phyloP scores from a whole-genome alignment of 2,113 vertebrate species.

The Emydura subglobosa region DNA sequence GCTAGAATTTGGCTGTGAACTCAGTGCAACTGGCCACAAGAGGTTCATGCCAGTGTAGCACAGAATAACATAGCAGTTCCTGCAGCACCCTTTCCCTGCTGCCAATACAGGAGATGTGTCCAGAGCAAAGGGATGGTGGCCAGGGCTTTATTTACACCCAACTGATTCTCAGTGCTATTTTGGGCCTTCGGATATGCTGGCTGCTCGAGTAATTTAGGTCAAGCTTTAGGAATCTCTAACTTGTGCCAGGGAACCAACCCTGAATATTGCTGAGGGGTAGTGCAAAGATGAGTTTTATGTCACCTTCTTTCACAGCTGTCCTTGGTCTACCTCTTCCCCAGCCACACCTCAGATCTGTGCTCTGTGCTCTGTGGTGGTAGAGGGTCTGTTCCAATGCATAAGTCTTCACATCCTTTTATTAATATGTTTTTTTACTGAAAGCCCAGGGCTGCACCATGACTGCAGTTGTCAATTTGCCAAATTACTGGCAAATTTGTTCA shows the following conservation, averaged over 20 bases:
- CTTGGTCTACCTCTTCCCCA: background rate
- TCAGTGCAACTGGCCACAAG: background rate
- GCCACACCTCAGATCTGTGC: background rate
- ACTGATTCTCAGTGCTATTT: background rate
- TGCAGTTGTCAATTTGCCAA: slow-evolving; percentile 36
- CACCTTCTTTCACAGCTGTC: rapidly evolving
- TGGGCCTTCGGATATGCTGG: background rate
- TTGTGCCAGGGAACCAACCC: background rate
- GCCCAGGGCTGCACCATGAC: slow-evolving; percentile 13
- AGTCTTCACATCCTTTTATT: slow-evolving; percentile 2
- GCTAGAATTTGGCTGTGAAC: background rate
- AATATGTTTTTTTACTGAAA: background rate
- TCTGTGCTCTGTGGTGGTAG: background rate
- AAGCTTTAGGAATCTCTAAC: background rate
- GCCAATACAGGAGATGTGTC: background rate
- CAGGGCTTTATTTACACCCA: background rate
- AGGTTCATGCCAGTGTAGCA: background rate
- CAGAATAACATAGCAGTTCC: background rate
- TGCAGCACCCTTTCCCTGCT: background rate
- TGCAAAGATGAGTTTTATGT: background rate
- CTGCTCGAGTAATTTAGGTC: background rate
- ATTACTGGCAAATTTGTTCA: slow-evolving; percentile 42
- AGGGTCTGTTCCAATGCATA: rapidly evolving
- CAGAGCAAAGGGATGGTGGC: background rate
- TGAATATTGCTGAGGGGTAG: background rate